phyloP scores from a whole-genome alignment of 2,888 invertebrate species.

The Nomada goodeniana region DNA sequence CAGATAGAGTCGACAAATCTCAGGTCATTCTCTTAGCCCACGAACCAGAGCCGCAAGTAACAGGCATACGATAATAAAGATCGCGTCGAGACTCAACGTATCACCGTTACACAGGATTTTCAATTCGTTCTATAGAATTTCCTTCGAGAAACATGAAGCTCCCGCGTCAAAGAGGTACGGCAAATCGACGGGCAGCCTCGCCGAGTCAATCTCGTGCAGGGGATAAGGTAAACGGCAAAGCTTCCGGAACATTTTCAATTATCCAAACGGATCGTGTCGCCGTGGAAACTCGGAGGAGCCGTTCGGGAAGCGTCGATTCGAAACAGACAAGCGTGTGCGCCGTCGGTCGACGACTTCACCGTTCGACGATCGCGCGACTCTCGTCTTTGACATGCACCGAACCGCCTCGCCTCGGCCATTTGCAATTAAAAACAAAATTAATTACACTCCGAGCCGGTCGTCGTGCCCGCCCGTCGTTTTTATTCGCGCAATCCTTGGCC shows the following conservation, averaged over 20 bases:
- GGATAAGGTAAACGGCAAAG: conserved; percentile 22
- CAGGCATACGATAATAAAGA: neutral
- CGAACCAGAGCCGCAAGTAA: conserved; percentile 10
- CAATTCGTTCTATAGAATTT: neutral
- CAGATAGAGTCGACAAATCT: neutral
- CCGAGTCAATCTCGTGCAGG: neutral
- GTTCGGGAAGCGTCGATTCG: conserved; percentile 29
- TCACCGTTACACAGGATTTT: neutral
- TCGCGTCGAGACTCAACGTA: neutral
- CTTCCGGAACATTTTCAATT: conserved; percentile 51
- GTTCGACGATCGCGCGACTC: conserved; percentile 7
- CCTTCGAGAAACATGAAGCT: neutral
- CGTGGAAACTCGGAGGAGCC: conserved; percentile 7
- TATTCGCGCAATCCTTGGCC: conserved; percentile 9
- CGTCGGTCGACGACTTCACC: neutral
- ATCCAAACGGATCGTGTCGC: conserved; percentile 34
- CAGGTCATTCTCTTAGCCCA: neutral
- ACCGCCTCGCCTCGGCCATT: conserved; percentile 38
- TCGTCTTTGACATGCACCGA: conserved; percentile 42
- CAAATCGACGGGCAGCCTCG: conserved; percentile 4
- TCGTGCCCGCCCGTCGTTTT: conserved; percentile 37
- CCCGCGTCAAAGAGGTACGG: conserved; percentile 1
- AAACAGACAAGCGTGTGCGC: conserved; percentile 15
- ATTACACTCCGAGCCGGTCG: conserved; percentile 48
- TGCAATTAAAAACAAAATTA: conserved; percentile 69